These are phyloP conservation scores for Pelobates fuscus DNA, from an alignment of 2,113 vertebrate genomes.

Conservation along the genomic window DNA sequence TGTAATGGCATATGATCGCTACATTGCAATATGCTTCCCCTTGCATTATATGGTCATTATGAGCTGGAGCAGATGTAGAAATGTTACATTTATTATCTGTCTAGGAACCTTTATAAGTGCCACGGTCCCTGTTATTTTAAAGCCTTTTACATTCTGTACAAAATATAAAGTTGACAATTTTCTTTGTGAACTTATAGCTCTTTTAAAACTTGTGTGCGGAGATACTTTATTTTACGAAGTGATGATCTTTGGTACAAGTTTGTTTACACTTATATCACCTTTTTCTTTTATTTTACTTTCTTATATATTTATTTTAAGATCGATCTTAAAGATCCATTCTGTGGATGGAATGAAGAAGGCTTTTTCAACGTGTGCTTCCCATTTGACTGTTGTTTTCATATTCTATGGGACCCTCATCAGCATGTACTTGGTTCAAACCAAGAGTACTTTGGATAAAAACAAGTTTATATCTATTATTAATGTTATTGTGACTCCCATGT, in stretches of 20 bases:
- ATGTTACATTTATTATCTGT: conserved; percentile 30
- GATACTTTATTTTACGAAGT: conserved; percentile 39
- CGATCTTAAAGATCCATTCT: conserved; percentile 50
- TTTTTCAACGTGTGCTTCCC: conserved; percentile 57
- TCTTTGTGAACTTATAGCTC: conserved; percentile 54
- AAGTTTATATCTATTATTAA: conserved; percentile 30
- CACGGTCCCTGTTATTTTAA: conserved; percentile 41
- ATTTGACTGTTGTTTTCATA: conserved; percentile 52
- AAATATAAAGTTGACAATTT: conserved; percentile 46
- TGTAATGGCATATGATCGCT: conserved; percentile 54
- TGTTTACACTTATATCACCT: conserved; percentile 40
- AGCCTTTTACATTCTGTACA: conserved; percentile 43
- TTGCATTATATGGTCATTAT: conserved; percentile 45
- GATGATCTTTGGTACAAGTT: conserved; percentile 35
- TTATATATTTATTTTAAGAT: conserved; percentile 46
- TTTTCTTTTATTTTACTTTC: conserved; percentile 55
- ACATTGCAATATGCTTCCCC: conserved; percentile 56
- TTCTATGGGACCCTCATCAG: conserved; percentile 53
- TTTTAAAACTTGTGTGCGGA: conserved; percentile 52
- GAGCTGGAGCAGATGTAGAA: conserved; percentile 38
- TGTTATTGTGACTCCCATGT: background rate
- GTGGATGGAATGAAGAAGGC: conserved; percentile 48
- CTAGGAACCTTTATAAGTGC: conserved; percentile 21
- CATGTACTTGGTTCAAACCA: conserved; percentile 49
- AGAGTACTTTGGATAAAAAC: conserved; percentile 43